Evolutionary conservation across 2,797 vertebrate genomes (phyloP), one percentile per base, ranked within the genome.

Genomic region (Petrocephalus sullivani): DNA sequence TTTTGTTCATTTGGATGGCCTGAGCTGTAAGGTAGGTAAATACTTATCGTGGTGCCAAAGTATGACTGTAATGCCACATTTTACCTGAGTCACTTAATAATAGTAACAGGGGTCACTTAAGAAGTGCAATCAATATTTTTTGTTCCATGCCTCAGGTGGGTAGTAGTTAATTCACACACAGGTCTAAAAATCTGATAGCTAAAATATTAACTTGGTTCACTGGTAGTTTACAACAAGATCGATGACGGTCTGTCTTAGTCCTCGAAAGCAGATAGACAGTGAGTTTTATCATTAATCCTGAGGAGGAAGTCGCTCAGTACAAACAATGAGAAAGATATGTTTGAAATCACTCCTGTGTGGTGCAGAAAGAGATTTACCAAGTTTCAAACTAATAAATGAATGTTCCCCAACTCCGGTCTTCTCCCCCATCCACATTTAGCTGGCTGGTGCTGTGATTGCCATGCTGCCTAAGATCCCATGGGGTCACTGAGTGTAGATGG

Each of bases 311-410:
- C 16, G 16, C 49, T 54, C 67, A 85, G 78, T 75, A 85, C 19
- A 89, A 90, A 86, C 54, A 37, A 90, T 64, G 28, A 91, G 87
- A 88, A 64, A 85, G 84, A 60, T 46, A 84, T 89, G 87, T 90
- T 87, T 89, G 83, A 75, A 90, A 86, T 88, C 88, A 37, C 87
- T 90, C 67, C 71, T 88, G 60, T 33, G 53, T 54, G 28, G 87
- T 12, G 14, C 89, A 81, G 88, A 89, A 81, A 86, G 83, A 89
- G 85, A 91, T 89, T 91, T 85, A 33, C 46, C 84, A 81, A 83
- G 71, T 88, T 75, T 75, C 85, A 61, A 90, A 54, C 49, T 90
- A 84, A 53, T 88, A 87, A 91, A 89, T 90, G 88, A 91, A 90
- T 86, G 33, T 0, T 78, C 85, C 12, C 58, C 71, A 67, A 85